A percentile compares a stretch with the other conserved stretches of the same genome.
Conservation (phyloP, 2,888 invertebrate genomes). For the Leucoptera coffeella region DNA sequence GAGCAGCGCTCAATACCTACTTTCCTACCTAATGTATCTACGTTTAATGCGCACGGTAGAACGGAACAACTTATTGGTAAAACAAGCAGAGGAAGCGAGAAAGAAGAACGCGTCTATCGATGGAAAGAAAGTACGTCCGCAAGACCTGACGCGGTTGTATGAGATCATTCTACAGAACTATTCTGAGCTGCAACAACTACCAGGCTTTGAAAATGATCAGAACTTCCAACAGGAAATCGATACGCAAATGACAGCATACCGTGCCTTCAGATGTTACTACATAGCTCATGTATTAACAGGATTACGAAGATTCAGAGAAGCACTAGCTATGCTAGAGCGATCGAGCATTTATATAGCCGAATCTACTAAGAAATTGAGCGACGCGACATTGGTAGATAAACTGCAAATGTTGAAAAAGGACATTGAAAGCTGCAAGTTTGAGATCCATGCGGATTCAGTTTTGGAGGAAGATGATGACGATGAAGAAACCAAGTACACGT, state of each 20-base stretch:
- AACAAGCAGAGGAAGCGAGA: constrained; percentile 57
- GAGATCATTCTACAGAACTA: constrained; percentile 90
- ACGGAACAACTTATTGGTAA: constrained; percentile 68
- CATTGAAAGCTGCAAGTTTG: constrained; percentile 71
- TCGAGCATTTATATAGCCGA: constrained; percentile 61
- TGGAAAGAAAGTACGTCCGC: constrained; percentile 68
- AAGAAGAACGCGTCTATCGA: constrained; percentile 43
- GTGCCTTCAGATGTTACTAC: constrained; percentile 84
- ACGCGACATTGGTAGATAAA: constrained; percentile 27
- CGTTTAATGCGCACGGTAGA: constrained; percentile 83
- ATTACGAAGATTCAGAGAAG: constrained; percentile 78
- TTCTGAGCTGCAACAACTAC: constrained; percentile 72
- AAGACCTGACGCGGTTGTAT: constrained; percentile 85
- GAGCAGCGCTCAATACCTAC: constrained; percentile 70
- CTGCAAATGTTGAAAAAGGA: constrained; percentile 54
- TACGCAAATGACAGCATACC: constrained; percentile 64
- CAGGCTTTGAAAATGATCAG: constrained; percentile 69
- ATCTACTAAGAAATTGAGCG: constrained; percentile 40
- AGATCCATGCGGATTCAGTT: constrained; percentile 80
- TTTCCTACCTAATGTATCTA: constrained; percentile 84
- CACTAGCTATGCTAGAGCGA: constrained; percentile 77
- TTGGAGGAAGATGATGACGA: constrained; percentile 66
- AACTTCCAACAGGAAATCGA: constrained; percentile 66
- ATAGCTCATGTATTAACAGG: constrained; percentile 80
- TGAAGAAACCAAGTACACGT: constrained; percentile 37